Evolutionary conservation across 2,797 vertebrate species (phyloP), one percentile per base, ranked within the genome.

Genomic region (Coreius guichenoti): DNA sequence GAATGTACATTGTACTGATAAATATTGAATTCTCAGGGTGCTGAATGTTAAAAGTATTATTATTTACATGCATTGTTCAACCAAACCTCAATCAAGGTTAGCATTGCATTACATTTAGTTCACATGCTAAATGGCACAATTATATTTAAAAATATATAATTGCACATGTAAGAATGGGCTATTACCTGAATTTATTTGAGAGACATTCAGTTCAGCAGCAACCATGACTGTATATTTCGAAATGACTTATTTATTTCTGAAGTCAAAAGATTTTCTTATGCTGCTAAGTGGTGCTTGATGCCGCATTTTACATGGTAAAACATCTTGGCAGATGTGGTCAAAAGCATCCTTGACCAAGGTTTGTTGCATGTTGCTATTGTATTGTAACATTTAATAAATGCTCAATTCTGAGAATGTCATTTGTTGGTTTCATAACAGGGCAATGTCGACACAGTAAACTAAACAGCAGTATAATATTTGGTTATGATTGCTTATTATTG

Each of bases 311-410:
- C 13, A 85, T 68, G 1, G 54, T 80, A 58, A 49, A 78, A 19
- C 33, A 39, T 74, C 31, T 47, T 85, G 58, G 19, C 36, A 67
- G 67, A 82, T 65, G 80, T 87, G 84, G 61, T 45, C 45, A 84
- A 82, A 83, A 89, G 63, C 54, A 86, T 85, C 36, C 19, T 54
- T 82, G 72, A 47, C 80, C 77, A 45, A 43, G 84, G 72, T 74
- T 89, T 87, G 51, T 79, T 87, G 69, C 78, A 73, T 86, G 74
- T 65, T 87, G 70, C 77, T 80, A 76, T 72, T 84, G 39, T 86
- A 61, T 29, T 78, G 33, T 47, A 87, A 63, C 63, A 72, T 82
- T 81, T 86, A 88, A 86, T 88, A 89, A 90, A 84, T 80, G 33
- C 36, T 45, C 36, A 54, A 51, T 45, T 69, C 21, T 54, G 29